Percentiles rank a stretch among this genome's conserved stretches.
phyloP scores from a whole-genome alignment of 2,797 vertebrate genomes.

The Pelobates cultripes region DNA sequence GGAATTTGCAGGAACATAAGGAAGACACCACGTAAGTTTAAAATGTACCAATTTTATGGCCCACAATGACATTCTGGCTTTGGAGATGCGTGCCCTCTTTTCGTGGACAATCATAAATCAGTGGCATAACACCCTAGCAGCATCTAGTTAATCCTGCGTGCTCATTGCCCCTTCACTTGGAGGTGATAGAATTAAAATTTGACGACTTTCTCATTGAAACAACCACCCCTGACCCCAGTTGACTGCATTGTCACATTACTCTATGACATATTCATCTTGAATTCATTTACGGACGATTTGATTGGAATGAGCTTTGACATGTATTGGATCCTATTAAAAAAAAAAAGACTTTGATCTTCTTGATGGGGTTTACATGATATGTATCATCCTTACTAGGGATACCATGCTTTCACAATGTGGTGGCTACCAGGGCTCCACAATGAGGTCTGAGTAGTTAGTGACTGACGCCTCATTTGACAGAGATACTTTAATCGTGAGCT shows the following conservation, averaged over 20 bases:
- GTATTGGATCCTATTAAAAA: slow-evolving; percentile 79
- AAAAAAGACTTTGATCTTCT: slow-evolving; percentile 77
- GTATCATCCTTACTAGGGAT: slow-evolving; percentile 75
- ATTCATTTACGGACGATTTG: slow-evolving; percentile 78
- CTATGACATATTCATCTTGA: slow-evolving; percentile 81
- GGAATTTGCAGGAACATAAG: slow-evolving; percentile 69
- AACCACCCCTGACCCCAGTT: slow-evolving; percentile 78
- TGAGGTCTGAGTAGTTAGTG: slow-evolving; percentile 70
- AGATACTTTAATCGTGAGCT: slow-evolving; percentile 78
- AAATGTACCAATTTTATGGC: slow-evolving; percentile 57
- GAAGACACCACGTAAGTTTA: slow-evolving; percentile 76
- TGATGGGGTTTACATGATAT: slow-evolving; percentile 80
- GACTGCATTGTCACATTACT: slow-evolving; percentile 81
- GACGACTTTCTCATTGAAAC: slow-evolving; percentile 79
- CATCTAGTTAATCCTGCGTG: slow-evolving; percentile 69
- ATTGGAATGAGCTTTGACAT: slow-evolving; percentile 79
- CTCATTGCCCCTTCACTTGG: slow-evolving; percentile 74
- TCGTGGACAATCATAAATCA: slow-evolving; percentile 73
- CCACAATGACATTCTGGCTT: slow-evolving; percentile 60
- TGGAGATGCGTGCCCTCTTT: slow-evolving; percentile 61
- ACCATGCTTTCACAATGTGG: slow-evolving; percentile 71
- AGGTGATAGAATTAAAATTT: slow-evolving; percentile 80
- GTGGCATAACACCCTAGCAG: slow-evolving; percentile 62
- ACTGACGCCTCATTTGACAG: slow-evolving; percentile 76
- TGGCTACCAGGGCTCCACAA: slow-evolving; percentile 64